Evolutionary conservation across 2,797 vertebrate species (phyloP).

Genomic region (Tapera naevia): DNA sequence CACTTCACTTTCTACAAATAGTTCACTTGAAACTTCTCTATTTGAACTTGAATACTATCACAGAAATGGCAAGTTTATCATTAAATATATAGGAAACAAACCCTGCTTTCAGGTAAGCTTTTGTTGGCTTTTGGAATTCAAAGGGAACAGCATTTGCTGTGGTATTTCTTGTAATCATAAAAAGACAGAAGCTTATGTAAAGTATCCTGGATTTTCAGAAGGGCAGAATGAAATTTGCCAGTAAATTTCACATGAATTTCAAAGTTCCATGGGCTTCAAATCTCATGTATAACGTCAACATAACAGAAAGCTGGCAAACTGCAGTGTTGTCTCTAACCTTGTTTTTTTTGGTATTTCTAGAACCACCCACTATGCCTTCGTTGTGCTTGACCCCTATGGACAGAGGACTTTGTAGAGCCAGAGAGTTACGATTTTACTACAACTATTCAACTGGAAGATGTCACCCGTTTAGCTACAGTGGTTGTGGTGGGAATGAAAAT

Average conservation of each 20-base stretch:
- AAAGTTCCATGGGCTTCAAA: background rate
- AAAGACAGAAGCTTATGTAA: background rate
- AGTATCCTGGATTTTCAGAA: background rate
- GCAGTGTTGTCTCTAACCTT: background rate
- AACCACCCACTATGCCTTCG: slow-evolving; percentile 11
- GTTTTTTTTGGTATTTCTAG: slow-evolving; percentile 62
- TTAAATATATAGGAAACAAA: background rate
- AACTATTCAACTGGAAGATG: slow-evolving; percentile 77
- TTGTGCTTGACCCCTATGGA: slow-evolving; percentile 76
- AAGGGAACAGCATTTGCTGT: background rate
- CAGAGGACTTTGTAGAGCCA: slow-evolving; percentile 77
- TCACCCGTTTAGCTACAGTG: slow-evolving; percentile 82
- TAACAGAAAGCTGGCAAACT: background rate
- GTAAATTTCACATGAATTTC: background rate
- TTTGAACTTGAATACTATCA: background rate
- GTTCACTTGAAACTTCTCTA: background rate
- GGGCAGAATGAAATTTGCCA: background rate
- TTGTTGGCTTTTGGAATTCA: background rate
- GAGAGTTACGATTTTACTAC: slow-evolving; percentile 80
- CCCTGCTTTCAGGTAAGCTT: background rate
- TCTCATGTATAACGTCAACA: background rate
- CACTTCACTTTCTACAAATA: background rate
- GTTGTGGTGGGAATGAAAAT: slow-evolving; percentile 91
- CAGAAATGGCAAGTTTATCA: background rate
- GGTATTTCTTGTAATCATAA: background rate